These are phyloP conservation scores for Stenoptilia bipunctidactyla DNA, from an alignment of 2,888 invertebrate species.

Conservation along the genomic window DNA sequence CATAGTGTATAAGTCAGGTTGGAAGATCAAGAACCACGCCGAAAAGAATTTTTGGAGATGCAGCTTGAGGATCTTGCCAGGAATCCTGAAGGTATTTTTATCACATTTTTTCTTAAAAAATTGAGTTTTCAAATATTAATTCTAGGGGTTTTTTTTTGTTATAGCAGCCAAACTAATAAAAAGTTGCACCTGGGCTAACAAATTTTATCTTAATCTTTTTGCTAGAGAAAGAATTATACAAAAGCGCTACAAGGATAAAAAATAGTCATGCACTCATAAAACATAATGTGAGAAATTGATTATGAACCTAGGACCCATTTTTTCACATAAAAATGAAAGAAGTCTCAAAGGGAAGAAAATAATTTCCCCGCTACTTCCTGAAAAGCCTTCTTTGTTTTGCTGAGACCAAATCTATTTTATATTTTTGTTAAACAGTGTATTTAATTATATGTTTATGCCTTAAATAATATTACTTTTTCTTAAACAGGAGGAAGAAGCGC, in stretches of 20 bases:
- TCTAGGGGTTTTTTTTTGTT: too few species aligned
- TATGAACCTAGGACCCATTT: too few species aligned
- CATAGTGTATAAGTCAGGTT: conserved; percentile 72
- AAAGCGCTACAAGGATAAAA: too few species aligned
- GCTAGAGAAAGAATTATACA: too few species aligned
- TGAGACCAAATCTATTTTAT: too few species aligned
- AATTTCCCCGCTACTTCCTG: too few species aligned
- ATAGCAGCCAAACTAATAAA: too few species aligned
- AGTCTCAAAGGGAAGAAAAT: too few species aligned
- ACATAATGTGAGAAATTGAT: background rate
- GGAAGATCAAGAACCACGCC: conserved; percentile 66
- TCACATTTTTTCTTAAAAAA: conserved; percentile 54
- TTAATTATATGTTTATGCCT: background rate
- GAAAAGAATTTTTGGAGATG: conserved; percentile 62
- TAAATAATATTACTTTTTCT: conserved; percentile 54
- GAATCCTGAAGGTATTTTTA: conserved; percentile 67
- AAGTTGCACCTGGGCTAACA: too few species aligned
- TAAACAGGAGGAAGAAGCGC: conserved; percentile 97
- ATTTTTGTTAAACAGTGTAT: background rate
- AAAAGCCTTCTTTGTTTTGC: too few species aligned
- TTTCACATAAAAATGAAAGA: too few species aligned
- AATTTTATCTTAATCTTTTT: too few species aligned
- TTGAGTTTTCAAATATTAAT: conserved; percentile 12
- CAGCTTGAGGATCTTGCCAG: conserved; percentile 61
- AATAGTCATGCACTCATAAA: background rate